These are phyloP conservation scores for Sebastes hubbsi DNA, from an alignment of 2,797 vertebrate species.

Conservation along the genomic window DNA sequence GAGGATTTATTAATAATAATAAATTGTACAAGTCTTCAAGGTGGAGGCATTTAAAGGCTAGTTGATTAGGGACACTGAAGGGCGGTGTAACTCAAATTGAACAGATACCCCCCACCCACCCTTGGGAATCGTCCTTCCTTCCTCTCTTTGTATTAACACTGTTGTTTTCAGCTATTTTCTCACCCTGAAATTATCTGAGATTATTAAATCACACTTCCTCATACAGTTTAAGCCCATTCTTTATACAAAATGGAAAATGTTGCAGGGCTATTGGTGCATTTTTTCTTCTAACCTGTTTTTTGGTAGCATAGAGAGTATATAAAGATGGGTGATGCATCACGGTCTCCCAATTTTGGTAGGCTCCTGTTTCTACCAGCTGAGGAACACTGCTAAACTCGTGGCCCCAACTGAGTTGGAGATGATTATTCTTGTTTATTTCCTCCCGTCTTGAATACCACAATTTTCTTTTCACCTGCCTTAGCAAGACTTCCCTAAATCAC, in stretches of 20 bases:
- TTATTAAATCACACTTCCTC: neutral
- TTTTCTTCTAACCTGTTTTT: neutral
- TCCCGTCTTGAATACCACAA: too few relatives aligned
- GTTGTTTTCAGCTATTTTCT: constrained; percentile 12
- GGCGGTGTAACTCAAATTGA: constrained; percentile 11
- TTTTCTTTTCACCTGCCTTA: neutral
- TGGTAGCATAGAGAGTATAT: neutral
- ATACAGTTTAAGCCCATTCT: neutral
- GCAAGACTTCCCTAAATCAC: neutral
- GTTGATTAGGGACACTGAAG: constrained; percentile 13
- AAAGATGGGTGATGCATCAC: neutral
- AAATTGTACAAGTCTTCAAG: constrained; percentile 25
- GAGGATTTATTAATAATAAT: too few relatives aligned
- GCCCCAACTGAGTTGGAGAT: too few relatives aligned
- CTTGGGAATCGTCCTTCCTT: constrained; percentile 11
- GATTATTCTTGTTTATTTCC: too few relatives aligned
- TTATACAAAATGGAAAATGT: neutral
- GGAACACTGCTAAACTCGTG: too few relatives aligned
- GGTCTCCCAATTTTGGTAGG: too few relatives aligned
- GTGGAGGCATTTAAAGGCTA: constrained; percentile 21
- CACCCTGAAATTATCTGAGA: neutral
- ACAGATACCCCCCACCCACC: neutral
- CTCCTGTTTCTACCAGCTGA: too few relatives aligned
- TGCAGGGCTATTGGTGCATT: neutral
- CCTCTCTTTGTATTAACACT: constrained; percentile 10